Base-by-base conservation (phyloP, 2,113 vertebrate genomes). In the Gallinago undulata region DNA sequence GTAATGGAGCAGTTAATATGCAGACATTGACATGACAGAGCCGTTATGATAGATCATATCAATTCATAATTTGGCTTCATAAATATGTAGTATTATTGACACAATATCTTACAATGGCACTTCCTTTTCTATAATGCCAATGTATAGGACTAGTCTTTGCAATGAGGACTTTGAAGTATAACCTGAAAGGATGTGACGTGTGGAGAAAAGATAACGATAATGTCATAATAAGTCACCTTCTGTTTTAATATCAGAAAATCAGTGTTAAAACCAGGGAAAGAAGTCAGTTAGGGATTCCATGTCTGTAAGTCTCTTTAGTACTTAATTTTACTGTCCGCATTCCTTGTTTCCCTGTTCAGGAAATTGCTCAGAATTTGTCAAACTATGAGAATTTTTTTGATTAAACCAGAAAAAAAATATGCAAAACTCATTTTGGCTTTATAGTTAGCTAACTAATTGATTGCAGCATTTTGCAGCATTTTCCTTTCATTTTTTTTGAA, bases 1-100 rank as follows among this genome's bases (percentile, higher is more conserved):
- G 60, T 94, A 96, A 91, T 80, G 82, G 87, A 94, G 68, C 62
- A 97, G 82, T 90, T 94, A 87, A 93, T 84, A 96, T 77, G 89
- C 80, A 89, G 81, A 59, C 76, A 33, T 68, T 82, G 82, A 94
- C 77, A 66, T 64, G 77, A 78, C 80, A 94, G 64, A 94, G 62
- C 56, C 53, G 82, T 92, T 74, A 93, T 90, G 87, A 70, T 60
- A 59, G 72, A 90, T 92, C 59, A 83, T 64, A 85, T 91, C 88
- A 91, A 93, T 80, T 94, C 62, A 88, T 84, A 94, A 94, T 90
- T 91, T 41, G n/a, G 37, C 72, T 90, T 89, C 74, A 94, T 93
- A 97, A 97, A 94, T 91, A 75, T 60, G 51, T 82, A 93, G 86
- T 96, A 69, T 87, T 96, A 94, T 73, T 64, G 92, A 87, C 67